phyloP scores from a whole-genome alignment of 2,888 invertebrate species.

The Hoplodrina ambigua region DNA sequence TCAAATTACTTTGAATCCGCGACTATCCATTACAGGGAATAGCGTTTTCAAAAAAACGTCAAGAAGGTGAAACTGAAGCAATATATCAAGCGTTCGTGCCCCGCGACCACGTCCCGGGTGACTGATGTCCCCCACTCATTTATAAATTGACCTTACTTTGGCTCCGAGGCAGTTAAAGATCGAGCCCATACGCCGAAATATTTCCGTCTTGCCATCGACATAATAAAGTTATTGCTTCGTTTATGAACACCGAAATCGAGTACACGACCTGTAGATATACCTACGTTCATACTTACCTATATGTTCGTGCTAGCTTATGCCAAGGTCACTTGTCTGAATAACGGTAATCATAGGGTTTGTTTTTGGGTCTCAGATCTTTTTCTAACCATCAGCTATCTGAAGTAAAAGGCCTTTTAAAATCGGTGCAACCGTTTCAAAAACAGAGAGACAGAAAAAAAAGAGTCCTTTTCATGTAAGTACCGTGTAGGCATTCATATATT shows the following conservation, averaged over 20 bases:
- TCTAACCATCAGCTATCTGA: too few species aligned
- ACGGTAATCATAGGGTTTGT: too few species aligned
- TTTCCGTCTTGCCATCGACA: constrained; percentile 50
- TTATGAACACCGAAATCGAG: constrained; percentile 21
- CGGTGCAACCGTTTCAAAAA: too few species aligned
- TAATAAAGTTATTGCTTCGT: constrained; percentile 49
- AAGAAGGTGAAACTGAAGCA: constrained; percentile 79
- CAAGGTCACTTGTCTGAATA: too few species aligned
- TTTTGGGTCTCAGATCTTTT: too few species aligned
- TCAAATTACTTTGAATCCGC: constrained; percentile 78
- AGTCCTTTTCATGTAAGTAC: too few species aligned
- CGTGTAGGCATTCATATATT: too few species aligned
- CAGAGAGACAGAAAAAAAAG: too few species aligned
- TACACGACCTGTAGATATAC: not conserved
- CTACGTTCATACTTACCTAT: not conserved
- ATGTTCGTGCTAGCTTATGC: too few species aligned
- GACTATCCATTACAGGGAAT: constrained; percentile 80
- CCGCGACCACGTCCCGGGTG: constrained; percentile 74
- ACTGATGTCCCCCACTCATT: constrained; percentile 84
- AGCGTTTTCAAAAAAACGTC: constrained; percentile 83
- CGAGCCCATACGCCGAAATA: constrained; percentile 64
- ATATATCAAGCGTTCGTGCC: constrained; percentile 82
- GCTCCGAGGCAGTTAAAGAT: constrained; percentile 72
- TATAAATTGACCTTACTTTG: constrained; percentile 86
- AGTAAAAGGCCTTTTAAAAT: too few species aligned